phyloP scores from a whole-genome alignment of 2,113 vertebrate genomes.

The Cynocephalus volans region DNA sequence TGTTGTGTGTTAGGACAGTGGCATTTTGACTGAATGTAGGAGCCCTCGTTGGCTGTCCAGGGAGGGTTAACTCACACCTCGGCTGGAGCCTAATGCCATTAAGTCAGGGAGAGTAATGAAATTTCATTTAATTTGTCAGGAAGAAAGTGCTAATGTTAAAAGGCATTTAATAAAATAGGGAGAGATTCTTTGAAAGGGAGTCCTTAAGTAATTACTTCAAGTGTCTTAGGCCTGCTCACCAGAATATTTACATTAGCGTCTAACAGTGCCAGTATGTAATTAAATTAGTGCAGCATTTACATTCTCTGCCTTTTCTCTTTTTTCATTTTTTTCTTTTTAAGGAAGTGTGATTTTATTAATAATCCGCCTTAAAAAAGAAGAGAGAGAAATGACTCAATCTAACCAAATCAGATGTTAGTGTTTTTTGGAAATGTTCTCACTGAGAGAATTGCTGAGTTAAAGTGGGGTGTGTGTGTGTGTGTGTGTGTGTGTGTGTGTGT shows the following conservation, averaged over 20 bases:
- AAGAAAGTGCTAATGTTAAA: slow-evolving; percentile 99
- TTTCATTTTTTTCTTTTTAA: slow-evolving; percentile 84
- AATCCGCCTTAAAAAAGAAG: slow-evolving; percentile 80
- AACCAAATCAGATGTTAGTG: slow-evolving; percentile 85
- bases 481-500: background rate
- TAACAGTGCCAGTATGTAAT: slow-evolving; percentile 95
- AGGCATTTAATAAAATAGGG: slow-evolving; percentile 98
- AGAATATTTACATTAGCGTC: slow-evolving; percentile 99
- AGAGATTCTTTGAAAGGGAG: slow-evolving; percentile 96
- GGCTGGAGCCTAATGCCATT: slow-evolving; percentile 96
- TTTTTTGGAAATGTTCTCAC: slow-evolving; percentile 80
- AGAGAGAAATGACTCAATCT: slow-evolving; percentile 76
- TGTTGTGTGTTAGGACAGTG: background rate
- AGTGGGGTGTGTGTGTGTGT: background rate
- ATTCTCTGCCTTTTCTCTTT: slow-evolving; percentile 85
- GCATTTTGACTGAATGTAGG: slow-evolving; percentile 44
- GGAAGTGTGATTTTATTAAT: slow-evolving; percentile 90
- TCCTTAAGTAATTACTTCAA: slow-evolving; percentile 98
- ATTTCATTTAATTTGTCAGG: slow-evolving; percentile 99
- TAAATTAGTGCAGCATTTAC: slow-evolving; percentile 96
- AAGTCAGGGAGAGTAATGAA: slow-evolving; percentile 98
- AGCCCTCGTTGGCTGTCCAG: slow-evolving; percentile 81
- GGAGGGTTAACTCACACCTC: slow-evolving; percentile 92
- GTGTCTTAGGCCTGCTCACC: slow-evolving; percentile 95
- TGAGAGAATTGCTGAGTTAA: slow-evolving; percentile 76